These are phyloP conservation scores for Stenoptilia bipunctidactyla DNA, from an alignment of 2,888 invertebrate genomes.

Conservation along the genomic window DNA sequence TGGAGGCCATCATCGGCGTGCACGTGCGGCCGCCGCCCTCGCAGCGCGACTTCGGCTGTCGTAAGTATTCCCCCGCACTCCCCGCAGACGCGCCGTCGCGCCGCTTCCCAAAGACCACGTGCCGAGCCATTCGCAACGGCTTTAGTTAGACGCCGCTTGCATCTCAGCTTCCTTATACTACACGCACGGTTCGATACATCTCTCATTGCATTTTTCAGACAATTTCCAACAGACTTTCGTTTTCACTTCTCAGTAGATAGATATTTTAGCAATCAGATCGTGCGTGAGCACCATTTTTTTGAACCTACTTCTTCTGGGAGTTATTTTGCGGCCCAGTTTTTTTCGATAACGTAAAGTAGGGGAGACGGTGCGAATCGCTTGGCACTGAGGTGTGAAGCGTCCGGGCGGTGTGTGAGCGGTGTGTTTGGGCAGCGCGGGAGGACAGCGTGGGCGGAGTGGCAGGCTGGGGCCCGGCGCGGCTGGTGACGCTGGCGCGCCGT, in stretches of 20 bases:
- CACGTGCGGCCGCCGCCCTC: slow-evolving; percentile 88
- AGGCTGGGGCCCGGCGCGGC: slow-evolving; percentile 55
- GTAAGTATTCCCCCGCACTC: slow-evolving; percentile 67
- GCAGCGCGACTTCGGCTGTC: slow-evolving; percentile 87
- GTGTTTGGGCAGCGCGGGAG: slow-evolving; percentile 58
- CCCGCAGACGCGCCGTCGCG: slow-evolving; percentile 40
- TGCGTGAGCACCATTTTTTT: not conserved
- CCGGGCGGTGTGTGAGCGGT: slow-evolving; percentile 48
- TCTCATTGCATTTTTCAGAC: not conserved
- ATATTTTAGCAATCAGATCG: not conserved
- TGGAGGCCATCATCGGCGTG: slow-evolving; percentile 98
- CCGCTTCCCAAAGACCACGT: slow-evolving; percentile 47
- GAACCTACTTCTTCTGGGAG: not conserved
- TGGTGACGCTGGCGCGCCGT: slow-evolving; percentile 63
- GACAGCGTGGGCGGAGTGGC: slow-evolving; percentile 22
- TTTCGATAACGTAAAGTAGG: not conserved
- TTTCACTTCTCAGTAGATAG: not conserved
- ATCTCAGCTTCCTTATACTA: slow-evolving; percentile 10
- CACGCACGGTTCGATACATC: slow-evolving; percentile 5
- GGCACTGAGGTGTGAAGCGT: slow-evolving; percentile 18
- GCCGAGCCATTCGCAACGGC: slow-evolving; percentile 43
- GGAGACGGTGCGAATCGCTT: not conserved
- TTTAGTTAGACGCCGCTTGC: slow-evolving; percentile 21
- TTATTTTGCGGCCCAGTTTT: not conserved
- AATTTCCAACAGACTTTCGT: not conserved